Percentiles rank a stretch among this genome's conserved stretches.
Evolutionary conservation across 2,113 vertebrate genomes (phyloP).

Genomic region (Columba livia): DNA sequence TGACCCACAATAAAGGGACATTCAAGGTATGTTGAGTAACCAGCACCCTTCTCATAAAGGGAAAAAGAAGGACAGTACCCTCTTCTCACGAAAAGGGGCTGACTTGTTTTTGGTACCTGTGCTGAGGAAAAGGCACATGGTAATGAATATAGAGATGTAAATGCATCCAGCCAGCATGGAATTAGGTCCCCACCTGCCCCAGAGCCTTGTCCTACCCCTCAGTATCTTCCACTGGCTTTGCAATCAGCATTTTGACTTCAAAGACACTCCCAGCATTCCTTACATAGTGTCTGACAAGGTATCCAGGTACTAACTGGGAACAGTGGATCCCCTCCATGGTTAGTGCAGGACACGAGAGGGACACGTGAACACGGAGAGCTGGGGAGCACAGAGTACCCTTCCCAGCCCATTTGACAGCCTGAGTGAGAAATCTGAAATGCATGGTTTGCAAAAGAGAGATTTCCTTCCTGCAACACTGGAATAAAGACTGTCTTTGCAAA

Average conservation of each 20-base stretch:
- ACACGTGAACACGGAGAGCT: neutral
- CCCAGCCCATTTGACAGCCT: neutral
- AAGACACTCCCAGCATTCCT: neutral
- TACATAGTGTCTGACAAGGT: neutral
- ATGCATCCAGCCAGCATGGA: neutral
- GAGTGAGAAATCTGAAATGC: neutral
- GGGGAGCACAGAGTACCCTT: neutral
- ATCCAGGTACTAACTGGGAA: neutral
- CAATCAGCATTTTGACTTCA: neutral
- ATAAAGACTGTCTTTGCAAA: neutral
- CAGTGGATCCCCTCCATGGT: neutral
- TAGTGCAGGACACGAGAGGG: neutral
- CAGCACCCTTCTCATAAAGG: neutral
- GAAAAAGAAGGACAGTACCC: neutral
- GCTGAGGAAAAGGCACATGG: neutral
- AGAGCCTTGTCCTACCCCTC: neutral
- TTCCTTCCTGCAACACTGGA: neutral
- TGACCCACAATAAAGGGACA: neutral
- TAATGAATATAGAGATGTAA: neutral
- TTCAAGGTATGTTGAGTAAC: neutral
- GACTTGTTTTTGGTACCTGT: neutral
- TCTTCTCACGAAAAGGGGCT: neutral
- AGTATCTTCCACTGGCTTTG: neutral
- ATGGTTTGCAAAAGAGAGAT: neutral
- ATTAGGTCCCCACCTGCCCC: neutral